Base-by-base conservation (phyloP, 2,113 vertebrate species). In the Verasper variegatus region DNA sequence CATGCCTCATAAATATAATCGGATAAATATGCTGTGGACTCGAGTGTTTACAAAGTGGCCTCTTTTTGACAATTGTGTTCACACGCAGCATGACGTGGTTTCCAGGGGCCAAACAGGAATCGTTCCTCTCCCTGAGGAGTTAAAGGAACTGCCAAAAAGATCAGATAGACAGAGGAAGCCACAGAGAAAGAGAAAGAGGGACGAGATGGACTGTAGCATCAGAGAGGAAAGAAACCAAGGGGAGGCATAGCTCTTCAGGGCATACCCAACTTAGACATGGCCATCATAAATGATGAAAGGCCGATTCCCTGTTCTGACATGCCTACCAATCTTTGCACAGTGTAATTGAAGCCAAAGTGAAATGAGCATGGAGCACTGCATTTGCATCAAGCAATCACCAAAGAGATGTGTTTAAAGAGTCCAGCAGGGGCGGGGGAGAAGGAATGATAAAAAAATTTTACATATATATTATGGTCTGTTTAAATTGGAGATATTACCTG, bases 201-300 rank as follows among this genome's bases (percentile, higher is more conserved):
- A 68, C 65, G 68, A 74, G 61, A 84, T 68, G 72, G 23, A 61
- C 15, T 37, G 31, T 40, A 21, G 72, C 65, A 73, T 78, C 77
- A 47, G 56, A 87, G 81, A 68, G 75, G 64, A 55, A 27, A 58
- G 55, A 68, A 80, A 64, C 40, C 57, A 61, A 71, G 68, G 72
- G 70, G 74, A 76, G 71, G 57, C 55, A 4, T 69, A 90, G 86
- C 79, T 86, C 89, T 87, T 86, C 63, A 82, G 88, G 85, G 88
- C 88, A 86, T 79, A 86, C 74, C 81, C 70, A 86, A 90, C 89
- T 84, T 86, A 86, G 89, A 91, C 89, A 84, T 76, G 86, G 84
- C 81, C 85, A 78, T 88, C 86, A 93, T 92, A 73, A 93, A 93
- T 94, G 88, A 93, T 94, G 92, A 91, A 94, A 92, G 81, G 60